These are phyloP conservation scores for Chrysaora quinquecirrha DNA, from an alignment of 30 jellyfish, hydroid and myxozoan genomes.

Conservation along the genomic window DNA sequence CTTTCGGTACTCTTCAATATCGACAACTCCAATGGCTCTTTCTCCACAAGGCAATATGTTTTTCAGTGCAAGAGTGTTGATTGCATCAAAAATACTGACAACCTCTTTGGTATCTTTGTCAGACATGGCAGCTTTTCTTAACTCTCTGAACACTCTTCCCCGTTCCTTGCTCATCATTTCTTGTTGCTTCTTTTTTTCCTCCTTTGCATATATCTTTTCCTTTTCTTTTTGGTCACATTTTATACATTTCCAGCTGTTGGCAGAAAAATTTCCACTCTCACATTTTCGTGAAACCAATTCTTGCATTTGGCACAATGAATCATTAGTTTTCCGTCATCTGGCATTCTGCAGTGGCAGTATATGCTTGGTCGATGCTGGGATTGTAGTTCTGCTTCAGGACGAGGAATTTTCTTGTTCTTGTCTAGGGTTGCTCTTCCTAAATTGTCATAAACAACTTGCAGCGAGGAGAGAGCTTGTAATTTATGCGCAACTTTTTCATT, in stretches of 20 bases:
- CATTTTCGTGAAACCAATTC: background rate
- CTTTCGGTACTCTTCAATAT: background rate
- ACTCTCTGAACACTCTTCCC: background rate
- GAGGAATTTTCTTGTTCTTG: background rate
- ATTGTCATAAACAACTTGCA: background rate
- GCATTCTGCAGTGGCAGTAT: slow-evolving; percentile 37
- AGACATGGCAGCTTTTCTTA: background rate
- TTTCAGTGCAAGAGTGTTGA: background rate
- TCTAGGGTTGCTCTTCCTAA: background rate
- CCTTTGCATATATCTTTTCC: background rate
- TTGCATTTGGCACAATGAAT: background rate
- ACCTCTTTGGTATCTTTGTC: background rate
- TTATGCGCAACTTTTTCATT: background rate
- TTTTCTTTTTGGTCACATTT: background rate
- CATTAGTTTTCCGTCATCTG: slow-evolving; percentile 17
- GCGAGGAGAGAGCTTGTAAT: background rate
- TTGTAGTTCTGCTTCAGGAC: background rate
- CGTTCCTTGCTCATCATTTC: background rate
- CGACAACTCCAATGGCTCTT: background rate
- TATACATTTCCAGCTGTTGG: background rate
- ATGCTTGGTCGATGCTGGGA: background rate
- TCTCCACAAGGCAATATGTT: background rate
- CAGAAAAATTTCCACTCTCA: background rate
- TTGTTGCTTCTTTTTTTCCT: background rate
- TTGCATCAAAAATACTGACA: background rate